phyloP scores from a whole-genome alignment of 2,888 invertebrate species.

The Stenolophus ochropezus region DNA sequence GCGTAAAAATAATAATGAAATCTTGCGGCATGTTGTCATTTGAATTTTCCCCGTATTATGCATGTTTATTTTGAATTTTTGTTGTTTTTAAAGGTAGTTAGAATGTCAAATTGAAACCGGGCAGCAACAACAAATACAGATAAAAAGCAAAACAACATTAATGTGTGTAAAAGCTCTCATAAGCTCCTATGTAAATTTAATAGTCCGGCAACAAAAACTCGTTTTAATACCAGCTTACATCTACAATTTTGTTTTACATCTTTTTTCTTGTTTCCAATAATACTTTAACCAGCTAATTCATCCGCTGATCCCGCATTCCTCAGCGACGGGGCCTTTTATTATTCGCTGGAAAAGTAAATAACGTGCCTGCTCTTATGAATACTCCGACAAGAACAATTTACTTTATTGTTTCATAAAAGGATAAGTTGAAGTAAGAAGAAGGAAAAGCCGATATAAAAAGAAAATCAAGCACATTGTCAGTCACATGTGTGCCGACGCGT shows the following conservation, averaged over 20 bases:
- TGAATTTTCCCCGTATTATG: background rate
- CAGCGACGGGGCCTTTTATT: background rate
- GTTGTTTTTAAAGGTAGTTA: constrained; percentile 4
- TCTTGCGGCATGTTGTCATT: background rate
- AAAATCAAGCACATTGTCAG: constrained; percentile 43
- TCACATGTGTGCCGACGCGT: constrained; percentile 42
- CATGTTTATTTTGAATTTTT: background rate
- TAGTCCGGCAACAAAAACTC: constrained; percentile 15
- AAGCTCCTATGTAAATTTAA: constrained; percentile 38
- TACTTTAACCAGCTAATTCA: background rate
- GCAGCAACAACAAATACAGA: constrained; percentile 3
- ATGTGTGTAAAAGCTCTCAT: constrained; percentile 35
- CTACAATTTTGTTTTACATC: constrained; percentile 23
- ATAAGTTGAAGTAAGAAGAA: constrained; percentile 29
- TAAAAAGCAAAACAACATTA: constrained; percentile 27
- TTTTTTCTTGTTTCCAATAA: constrained; percentile 20
- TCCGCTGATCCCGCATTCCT: background rate
- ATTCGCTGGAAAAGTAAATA: constrained; percentile 7
- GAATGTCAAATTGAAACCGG: constrained; percentile 22
- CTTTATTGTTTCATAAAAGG: constrained; percentile 36
- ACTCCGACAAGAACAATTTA: background rate
- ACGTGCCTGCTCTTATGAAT: constrained; percentile 7
- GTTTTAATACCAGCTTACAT: constrained; percentile 32
- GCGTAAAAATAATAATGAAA: background rate
- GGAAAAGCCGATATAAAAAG: constrained; percentile 33